These are phyloP conservation scores for Pseudomugil gertrudae DNA, from an alignment of 2,797 vertebrate species.

Conservation along the genomic window DNA sequence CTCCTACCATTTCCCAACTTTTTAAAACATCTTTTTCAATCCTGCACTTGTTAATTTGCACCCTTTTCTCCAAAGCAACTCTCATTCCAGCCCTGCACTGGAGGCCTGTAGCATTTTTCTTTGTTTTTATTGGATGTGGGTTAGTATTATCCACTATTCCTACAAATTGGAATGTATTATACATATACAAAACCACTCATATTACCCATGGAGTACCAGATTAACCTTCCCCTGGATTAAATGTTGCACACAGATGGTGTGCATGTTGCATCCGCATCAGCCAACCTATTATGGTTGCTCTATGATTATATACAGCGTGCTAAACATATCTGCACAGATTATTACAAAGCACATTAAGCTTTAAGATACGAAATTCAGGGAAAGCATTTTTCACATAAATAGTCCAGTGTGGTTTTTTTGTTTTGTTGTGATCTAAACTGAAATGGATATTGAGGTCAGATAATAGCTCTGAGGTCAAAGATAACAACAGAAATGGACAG, in stretches of 20 bases:
- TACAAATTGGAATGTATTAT: conserved; percentile 14
- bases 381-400: conserved; percentile 12
- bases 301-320: conserved; percentile 46
- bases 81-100: conserved; percentile 15
- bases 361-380: conserved; percentile 18
- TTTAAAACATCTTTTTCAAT: conserved; percentile 42
- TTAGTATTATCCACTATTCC: conserved; percentile 9
- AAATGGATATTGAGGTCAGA: conserved; percentile 4
- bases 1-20: conserved; percentile 20
- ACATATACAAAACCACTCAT: conserved; percentile 34
- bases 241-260: conserved; percentile 72
- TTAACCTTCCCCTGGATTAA: conserved; percentile 75
- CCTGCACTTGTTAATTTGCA: conserved; percentile 34
- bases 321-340: conserved; percentile 47
- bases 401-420: neutral
- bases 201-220: conserved; percentile 44
- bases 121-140: neutral
- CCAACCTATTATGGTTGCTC: conserved; percentile 51
- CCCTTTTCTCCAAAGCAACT: conserved; percentile 34
- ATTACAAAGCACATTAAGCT: conserved; percentile 24
- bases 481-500: neutral
- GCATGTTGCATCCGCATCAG: conserved; percentile 58
- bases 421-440: conserved; percentile 3
- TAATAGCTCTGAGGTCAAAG: neutral
- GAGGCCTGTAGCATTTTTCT: conserved; percentile 9